Base-by-base conservation (phyloP, 2,888 invertebrate species). In the Philereme vetulata region DNA sequence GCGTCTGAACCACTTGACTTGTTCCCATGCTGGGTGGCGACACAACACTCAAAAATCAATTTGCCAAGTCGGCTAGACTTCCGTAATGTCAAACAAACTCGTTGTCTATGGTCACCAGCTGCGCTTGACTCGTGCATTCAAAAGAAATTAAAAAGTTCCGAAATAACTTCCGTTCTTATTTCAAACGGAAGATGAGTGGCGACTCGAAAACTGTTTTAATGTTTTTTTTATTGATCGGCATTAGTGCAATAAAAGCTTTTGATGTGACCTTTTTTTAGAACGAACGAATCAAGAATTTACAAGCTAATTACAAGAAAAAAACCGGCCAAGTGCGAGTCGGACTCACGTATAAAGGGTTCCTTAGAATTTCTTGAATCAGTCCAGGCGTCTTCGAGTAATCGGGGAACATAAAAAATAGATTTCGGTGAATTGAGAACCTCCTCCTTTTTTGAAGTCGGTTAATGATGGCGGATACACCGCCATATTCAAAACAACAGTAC, bases 11-110 rank as follows among this genome's bases (percentile, higher is more conserved):
- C 89, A 90, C 78, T 78, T 74, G 70, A 76, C 54, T 50, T 11
- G 51, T 69, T 67, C 67, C 66, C 69, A 68, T 64, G 60, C 87
- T 87, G 91, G 91, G 91, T 91, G 91, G 91, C 91, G 91, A 90
- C 91, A 86, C 78, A 82, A 80, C 88, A 89, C 90, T 90, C 80
- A 81, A 80, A 82, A 80, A 76, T 75, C 87, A 88, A 90, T 90
- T 90, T 88, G 90, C 91, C 46, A 89, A 77, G 90, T 90, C 90
- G 87, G 88, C 81, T 88, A 72, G 66, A 81, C 77, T 89, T 89
- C 88, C 88, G 85, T 80, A 72, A 72, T 70, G 21, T 21, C 21
- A 21, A 21, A 38, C 51, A 60, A 53, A 56, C 48, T 54, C 51
- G 42, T 62, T 67, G 65, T 67, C 67, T 66, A 70, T 68, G 62